phyloP scores from a whole-genome alignment of 2,797 vertebrate species.

The Gallinago nigripennis region DNA sequence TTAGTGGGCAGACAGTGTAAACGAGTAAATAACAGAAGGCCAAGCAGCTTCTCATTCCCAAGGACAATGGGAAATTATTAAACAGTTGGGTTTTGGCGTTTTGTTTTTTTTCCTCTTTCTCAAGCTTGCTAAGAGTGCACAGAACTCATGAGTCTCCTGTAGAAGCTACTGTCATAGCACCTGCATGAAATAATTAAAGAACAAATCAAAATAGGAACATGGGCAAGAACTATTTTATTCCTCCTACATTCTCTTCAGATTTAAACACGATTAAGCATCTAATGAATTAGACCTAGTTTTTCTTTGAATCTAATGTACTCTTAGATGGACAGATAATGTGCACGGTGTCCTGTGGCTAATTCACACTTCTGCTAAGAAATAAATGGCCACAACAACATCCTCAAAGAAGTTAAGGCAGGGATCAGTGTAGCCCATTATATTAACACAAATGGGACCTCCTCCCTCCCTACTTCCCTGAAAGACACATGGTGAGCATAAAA shows the following conservation, averaged over 20 bases:
- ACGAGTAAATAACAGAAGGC: background rate
- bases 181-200: background rate
- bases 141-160: background rate
- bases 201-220: background rate
- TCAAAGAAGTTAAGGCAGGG: background rate
- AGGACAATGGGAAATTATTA: background rate
- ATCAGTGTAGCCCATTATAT: background rate
- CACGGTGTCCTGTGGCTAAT: background rate
- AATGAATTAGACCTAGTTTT: background rate
- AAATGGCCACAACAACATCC: background rate
- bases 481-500: background rate
- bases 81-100: accelerated
- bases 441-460: background rate
- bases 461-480: background rate
- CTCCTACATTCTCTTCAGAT: background rate
- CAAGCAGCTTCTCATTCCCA: background rate
- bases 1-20: background rate
- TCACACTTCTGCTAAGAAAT: background rate
- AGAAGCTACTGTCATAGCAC: background rate
- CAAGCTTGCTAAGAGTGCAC: background rate
- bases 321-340: background rate
- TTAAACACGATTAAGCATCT: background rate
- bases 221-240: background rate
- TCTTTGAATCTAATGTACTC: background rate
- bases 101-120: background rate